Conservation (phyloP, 2,888 invertebrate genomes). For the Fragum whitleyi region DNA sequence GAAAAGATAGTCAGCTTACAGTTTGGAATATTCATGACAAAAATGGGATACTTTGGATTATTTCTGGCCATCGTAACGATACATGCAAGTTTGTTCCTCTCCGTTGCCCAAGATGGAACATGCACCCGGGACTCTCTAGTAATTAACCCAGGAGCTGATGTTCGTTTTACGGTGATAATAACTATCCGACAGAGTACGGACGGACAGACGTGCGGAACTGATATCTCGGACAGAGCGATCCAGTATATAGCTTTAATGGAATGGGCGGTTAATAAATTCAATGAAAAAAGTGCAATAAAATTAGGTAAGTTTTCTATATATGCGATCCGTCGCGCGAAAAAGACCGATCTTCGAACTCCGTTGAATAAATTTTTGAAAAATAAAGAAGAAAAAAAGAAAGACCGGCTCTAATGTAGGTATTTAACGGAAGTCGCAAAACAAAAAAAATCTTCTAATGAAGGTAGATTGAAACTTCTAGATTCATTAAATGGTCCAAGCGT, state of each 20-base stretch:
- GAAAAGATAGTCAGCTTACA: no score
- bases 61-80: background rate
- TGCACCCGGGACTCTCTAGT: conserved; percentile 29
- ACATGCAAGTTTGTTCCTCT: background rate
- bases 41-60: conserved; percentile 9
- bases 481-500: no score
- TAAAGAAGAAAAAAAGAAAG: no score
- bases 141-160: conserved; percentile 64
- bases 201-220: conserved; percentile 61
- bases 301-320: conserved; percentile 14
- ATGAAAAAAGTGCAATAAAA: conserved; percentile 40
- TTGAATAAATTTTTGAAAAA: no score
- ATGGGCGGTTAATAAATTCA: conserved; percentile 76
- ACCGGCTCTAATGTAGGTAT: no score
- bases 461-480: no score
- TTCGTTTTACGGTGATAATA: conserved; percentile 68
- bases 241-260: conserved; percentile 70
- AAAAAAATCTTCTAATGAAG: no score
- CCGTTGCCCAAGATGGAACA: conserved; percentile 5
- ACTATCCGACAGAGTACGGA: conserved; percentile 63
- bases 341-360: no score
- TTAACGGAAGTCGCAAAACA: no score
- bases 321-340: background rate
- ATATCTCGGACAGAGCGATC: conserved; percentile 61
- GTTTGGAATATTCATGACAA: background rate